These are phyloP conservation scores for Orthonevra nobilis DNA, from an alignment of 2,888 invertebrate species.

Conservation along the genomic window DNA sequence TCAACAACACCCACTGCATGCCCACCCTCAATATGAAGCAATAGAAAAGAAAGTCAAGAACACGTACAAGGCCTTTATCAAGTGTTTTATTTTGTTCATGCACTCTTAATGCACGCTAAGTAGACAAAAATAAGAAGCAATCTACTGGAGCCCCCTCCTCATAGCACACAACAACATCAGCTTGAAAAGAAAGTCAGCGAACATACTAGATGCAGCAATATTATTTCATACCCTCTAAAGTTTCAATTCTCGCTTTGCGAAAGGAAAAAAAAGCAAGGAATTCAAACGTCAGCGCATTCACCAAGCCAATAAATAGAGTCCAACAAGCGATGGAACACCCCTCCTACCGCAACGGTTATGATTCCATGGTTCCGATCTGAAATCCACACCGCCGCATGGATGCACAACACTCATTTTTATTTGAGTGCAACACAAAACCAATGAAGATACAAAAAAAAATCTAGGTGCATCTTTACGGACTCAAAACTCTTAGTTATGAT, in stretches of 20 bases:
- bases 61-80: slow-evolving; percentile 2
- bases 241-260: slow-evolving; percentile 5
- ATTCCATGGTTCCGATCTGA: slow-evolving; percentile 44
- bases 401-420: slow-evolving; percentile 41
- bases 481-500: slow-evolving; percentile 40
- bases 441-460: slow-evolving; percentile 19
- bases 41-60: slow-evolving; percentile 8
- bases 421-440: slow-evolving; percentile 39
- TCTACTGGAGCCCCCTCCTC: no score
- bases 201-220: no score
- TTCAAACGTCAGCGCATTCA: slow-evolving; percentile 6
- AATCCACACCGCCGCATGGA: slow-evolving; percentile 58
- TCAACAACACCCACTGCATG: no score
- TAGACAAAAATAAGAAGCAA: neutral
- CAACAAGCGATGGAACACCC: no score
- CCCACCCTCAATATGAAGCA: no score
- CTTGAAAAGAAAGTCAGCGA: slow-evolving; percentile 21
- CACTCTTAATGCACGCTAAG: slow-evolving; percentile 18
- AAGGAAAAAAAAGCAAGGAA: no score
- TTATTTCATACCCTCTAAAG: slow-evolving; percentile 1
- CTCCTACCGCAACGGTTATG: slow-evolving; percentile 3
- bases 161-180: neutral
- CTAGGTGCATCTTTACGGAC: slow-evolving; percentile 64
- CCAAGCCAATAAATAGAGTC: neutral
- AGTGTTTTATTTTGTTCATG: slow-evolving; percentile 11